These are phyloP conservation scores for Pseudobourletiella spinata DNA, from an alignment of 1,140 invertebrate genomes.

Conservation along the genomic window DNA sequence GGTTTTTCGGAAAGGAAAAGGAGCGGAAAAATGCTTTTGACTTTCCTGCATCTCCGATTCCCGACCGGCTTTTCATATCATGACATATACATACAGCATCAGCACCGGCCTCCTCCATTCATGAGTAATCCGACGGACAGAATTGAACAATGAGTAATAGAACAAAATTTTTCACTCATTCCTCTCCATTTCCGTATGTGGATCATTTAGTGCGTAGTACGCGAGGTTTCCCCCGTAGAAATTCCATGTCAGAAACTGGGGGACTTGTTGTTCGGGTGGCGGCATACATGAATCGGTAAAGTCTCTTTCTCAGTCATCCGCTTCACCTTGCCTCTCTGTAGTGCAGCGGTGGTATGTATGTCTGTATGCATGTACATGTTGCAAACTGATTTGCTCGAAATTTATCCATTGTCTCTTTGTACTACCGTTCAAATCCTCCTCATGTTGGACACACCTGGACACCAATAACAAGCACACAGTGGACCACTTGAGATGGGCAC, in stretches of 20 bases:
- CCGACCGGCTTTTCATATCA: too few species aligned
- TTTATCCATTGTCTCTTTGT: conserved; percentile 8
- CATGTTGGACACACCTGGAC: conserved; percentile 11
- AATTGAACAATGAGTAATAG: neutral
- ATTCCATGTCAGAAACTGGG: neutral
- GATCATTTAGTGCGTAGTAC: neutral
- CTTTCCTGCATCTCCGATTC: conserved; percentile 6
- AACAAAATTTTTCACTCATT: neutral
- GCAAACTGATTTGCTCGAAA: conserved; percentile 2
- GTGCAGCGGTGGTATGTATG: neutral
- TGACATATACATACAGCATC: too few species aligned
- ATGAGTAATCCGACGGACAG: neutral
- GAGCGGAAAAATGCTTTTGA: conserved; percentile 15
- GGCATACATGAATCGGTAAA: too few species aligned
- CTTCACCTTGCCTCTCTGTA: neutral
- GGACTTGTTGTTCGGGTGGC: neutral
- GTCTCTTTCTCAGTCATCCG: too few species aligned
- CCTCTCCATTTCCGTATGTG: neutral
- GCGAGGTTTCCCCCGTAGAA: neutral
- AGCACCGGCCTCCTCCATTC: neutral
- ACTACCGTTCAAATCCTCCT: neutral
- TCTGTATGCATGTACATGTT: neutral
- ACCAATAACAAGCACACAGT: neutral
- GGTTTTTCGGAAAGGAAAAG: neutral
- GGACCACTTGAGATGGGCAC: neutral